phyloP scores from a whole-genome alignment of 2,888 invertebrate species.

The Eilema caniola region DNA sequence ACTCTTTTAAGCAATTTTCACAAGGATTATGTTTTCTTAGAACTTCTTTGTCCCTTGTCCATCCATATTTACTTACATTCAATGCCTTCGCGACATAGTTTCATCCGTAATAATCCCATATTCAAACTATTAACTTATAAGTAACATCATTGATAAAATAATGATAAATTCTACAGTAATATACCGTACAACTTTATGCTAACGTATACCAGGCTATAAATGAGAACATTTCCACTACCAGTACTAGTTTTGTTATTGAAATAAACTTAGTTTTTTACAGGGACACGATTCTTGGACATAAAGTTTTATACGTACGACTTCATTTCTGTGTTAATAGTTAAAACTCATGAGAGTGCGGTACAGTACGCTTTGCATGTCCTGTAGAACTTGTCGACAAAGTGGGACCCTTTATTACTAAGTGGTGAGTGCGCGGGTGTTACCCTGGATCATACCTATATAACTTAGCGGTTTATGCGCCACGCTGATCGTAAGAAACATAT shows the following conservation, averaged over 20 bases:
- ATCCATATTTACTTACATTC: too few relatives aligned
- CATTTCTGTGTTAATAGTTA: slow-evolving; percentile 15
- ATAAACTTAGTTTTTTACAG: background rate
- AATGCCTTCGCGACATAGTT: background rate
- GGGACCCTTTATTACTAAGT: slow-evolving; percentile 19
- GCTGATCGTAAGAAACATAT: slow-evolving; percentile 37
- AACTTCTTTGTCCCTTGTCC: background rate
- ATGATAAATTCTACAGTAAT: background rate
- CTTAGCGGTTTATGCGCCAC: slow-evolving; percentile 37
- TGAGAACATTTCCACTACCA: background rate
- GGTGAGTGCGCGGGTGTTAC: slow-evolving; percentile 15
- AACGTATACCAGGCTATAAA: background rate
- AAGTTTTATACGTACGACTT: slow-evolving; percentile 9
- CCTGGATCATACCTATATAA: slow-evolving; percentile 33
- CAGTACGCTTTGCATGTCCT: slow-evolving; percentile 49
- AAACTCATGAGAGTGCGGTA: slow-evolving; percentile 36
- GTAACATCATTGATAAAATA: background rate
- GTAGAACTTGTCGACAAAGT: slow-evolving; percentile 7
- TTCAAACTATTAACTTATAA: background rate
- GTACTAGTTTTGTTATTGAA: background rate
- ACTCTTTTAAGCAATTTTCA: background rate
- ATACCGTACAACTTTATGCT: slow-evolving; percentile 1
- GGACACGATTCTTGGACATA: background rate
- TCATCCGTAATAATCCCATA: background rate
- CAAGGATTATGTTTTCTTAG: background rate